Conservation (phyloP, 2,797 vertebrate species). For the Chelon auratus region DNA sequence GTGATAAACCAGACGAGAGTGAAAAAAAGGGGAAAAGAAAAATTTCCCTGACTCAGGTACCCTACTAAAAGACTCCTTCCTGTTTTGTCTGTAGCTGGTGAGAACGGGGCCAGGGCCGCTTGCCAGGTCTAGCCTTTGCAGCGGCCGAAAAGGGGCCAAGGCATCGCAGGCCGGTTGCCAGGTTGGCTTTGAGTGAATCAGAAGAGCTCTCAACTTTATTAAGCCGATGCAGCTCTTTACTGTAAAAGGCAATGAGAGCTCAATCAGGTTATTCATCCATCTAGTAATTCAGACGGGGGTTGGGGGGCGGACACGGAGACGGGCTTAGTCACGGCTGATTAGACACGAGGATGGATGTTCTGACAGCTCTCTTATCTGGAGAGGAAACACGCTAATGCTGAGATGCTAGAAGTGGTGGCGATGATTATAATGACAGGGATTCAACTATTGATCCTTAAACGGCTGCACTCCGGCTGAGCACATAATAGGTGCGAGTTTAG, state of each 20-base stretch:
- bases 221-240: constrained; percentile 47
- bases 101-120: constrained; percentile 19
- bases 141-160: not conserved
- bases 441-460: constrained; percentile 56
- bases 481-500: constrained; percentile 47
- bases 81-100: constrained; percentile 36
- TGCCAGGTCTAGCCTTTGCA: constrained; percentile 32
- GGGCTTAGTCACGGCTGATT: constrained; percentile 70
- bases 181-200: constrained; percentile 43
- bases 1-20: not conserved
- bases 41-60: constrained; percentile 56
- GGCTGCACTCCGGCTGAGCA: constrained; percentile 24
- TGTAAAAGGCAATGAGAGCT: constrained; percentile 51
- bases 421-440: constrained; percentile 46
- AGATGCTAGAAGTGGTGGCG: constrained; percentile 28
- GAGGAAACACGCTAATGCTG: constrained; percentile 26
- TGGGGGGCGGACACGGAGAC: constrained; percentile 43
- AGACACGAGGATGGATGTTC: constrained; percentile 52
- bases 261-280: constrained; percentile 62
- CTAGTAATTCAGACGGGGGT: constrained; percentile 53
- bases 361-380: constrained; percentile 58
- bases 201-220: constrained; percentile 63
- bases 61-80: constrained; percentile 16
- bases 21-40: not conserved
- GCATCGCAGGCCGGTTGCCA: constrained; percentile 45